A percentile compares a stretch with the other conserved stretches of the same genome.
Evolutionary conservation across 2,888 invertebrate genomes (phyloP).

Genomic region (Pachymerium ferrugineum): DNA sequence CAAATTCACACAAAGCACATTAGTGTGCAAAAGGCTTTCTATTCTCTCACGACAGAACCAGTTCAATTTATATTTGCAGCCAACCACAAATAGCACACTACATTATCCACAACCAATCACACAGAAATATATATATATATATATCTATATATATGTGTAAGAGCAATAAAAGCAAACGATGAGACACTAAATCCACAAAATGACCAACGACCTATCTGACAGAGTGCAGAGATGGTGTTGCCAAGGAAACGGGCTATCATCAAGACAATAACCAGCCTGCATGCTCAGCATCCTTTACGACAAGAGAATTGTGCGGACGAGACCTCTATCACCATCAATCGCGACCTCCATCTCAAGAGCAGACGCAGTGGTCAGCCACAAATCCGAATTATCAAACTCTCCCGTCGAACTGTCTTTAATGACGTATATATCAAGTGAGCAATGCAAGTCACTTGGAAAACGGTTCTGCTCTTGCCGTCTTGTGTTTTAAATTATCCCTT

Average conservation of each 20-base stretch:
- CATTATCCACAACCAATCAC: slow-evolving; percentile 1
- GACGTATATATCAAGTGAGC: no score
- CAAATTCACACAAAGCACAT: neutral
- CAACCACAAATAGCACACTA: neutral
- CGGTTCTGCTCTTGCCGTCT: no score
- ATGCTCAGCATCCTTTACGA: slow-evolving; percentile 13
- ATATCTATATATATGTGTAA: neutral
- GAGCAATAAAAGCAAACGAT: slow-evolving; percentile 3
- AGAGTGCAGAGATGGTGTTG: slow-evolving; percentile 7
- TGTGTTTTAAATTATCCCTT: no score
- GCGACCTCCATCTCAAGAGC: neutral
- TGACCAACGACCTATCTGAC: slow-evolving; percentile 9
- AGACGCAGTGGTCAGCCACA: neutral
- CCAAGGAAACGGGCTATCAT: slow-evolving; percentile 8
- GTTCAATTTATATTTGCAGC: neutral
- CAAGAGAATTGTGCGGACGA: slow-evolving; percentile 1
- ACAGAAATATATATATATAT: neutral
- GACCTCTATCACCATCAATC: slow-evolving; percentile 13
- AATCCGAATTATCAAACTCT: neutral
- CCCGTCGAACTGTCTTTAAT: neutral
- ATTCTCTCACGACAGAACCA: neutral
- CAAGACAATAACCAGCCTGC: slow-evolving; percentile 13
- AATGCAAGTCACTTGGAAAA: no score
- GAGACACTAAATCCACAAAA: slow-evolving; percentile 1
- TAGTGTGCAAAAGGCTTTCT: neutral